Evolutionary conservation across 2,888 invertebrate genomes (phyloP).

Genomic region (Conchocele bisecta): DNA sequence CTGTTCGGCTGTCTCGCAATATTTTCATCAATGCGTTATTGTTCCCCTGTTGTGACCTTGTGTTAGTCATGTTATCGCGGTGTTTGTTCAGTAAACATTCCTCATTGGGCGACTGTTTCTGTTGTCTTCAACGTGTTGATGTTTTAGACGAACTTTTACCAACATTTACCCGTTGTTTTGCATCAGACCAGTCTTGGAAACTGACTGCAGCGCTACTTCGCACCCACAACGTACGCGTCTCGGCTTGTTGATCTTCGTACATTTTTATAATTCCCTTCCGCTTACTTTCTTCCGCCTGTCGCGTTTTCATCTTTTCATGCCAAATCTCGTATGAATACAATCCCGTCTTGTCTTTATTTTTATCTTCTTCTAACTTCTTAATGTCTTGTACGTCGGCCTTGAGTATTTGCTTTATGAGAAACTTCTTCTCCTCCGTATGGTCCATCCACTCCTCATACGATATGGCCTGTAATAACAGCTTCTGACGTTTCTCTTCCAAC

Average conservation of each 20-base stretch:
- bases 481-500: constrained; percentile 69
- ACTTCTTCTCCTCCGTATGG: constrained; percentile 66
- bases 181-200: constrained; percentile 61
- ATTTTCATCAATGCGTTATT: too few relatives aligned
- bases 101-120: too few relatives aligned
- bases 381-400: constrained; percentile 61
- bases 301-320: constrained; percentile 54
- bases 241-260: constrained; percentile 43
- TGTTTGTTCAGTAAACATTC: too few relatives aligned
- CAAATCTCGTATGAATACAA: constrained; percentile 58
- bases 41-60: too few relatives aligned
- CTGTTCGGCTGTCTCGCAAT: too few relatives aligned
- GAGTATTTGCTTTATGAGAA: constrained; percentile 66
- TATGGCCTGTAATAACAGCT: constrained; percentile 66
- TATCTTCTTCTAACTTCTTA: constrained; percentile 58
- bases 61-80: too few relatives aligned
- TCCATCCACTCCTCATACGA: constrained; percentile 75
- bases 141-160: too few relatives aligned
- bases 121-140: too few relatives aligned
- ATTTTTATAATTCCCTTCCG: constrained; percentile 48
- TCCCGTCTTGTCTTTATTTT: constrained; percentile 40
- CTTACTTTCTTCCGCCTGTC: constrained; percentile 52
- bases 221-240: constrained; percentile 24
- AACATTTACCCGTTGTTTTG: too few relatives aligned
- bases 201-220: constrained; percentile 38